A percentile compares a stretch with the other conserved stretches of the same genome.
Conservation (phyloP, 1,140 invertebrate genomes). For the Grapholita molesta region DNA sequence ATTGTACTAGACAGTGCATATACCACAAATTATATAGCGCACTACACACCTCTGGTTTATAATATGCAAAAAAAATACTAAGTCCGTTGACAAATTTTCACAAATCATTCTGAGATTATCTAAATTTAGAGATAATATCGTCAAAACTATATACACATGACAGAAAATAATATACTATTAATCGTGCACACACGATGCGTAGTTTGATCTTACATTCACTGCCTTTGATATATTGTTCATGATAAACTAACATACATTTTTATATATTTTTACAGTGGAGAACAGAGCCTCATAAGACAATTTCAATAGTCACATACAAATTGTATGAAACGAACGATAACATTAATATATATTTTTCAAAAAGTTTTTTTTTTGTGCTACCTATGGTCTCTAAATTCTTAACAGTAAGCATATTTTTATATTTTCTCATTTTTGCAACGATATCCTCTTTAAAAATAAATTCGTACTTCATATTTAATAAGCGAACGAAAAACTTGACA, state of each 20-base stretch:
- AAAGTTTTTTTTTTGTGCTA: neutral
- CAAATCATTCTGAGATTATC: neutral
- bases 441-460: neutral
- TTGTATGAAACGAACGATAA: slow-evolving; percentile 8
- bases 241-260: neutral
- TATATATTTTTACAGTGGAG: neutral
- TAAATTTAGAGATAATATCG: neutral
- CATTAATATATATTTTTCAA: slow-evolving; percentile 9
- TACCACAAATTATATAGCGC: too few species aligned
- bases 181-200: neutral
- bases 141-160: slow-evolving; percentile 1
- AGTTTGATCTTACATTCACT: neutral
- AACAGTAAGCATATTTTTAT: slow-evolving; percentile 13
- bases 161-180: neutral
- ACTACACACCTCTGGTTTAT: too few species aligned
- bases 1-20: too few species aligned
- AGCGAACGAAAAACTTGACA: slow-evolving; percentile 16
- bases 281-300: neutral
- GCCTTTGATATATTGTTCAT: neutral
- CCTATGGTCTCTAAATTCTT: neutral
- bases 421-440: neutral
- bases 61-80: too few species aligned
- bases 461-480: neutral
- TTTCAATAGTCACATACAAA: neutral
- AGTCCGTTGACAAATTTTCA: neutral